A percentile compares a stretch with the other conserved stretches of the same genome.
These are phyloP conservation scores for Steinernema scapterisci DNA, from an alignment of 2,888 invertebrate genomes.

Conservation along the genomic window DNA sequence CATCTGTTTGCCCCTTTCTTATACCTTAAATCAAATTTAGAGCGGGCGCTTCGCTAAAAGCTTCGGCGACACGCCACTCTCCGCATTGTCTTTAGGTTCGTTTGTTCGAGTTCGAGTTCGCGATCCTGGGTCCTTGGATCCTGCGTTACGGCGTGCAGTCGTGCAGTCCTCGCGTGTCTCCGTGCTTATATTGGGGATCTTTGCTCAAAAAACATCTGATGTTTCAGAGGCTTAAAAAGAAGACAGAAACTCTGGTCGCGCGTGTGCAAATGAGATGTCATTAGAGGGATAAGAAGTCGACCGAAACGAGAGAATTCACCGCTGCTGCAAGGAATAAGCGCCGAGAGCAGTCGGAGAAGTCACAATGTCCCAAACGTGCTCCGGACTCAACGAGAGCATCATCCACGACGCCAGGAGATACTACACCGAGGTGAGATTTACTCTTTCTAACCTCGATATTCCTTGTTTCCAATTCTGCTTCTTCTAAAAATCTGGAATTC, in stretches of 20 bases:
- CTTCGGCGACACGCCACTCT: background rate
- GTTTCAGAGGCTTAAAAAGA: constrained; percentile 6
- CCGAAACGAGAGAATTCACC: background rate
- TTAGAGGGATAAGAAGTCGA: background rate
- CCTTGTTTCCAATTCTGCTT: too few species aligned
- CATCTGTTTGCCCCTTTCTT: background rate
- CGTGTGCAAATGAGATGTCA: constrained; percentile 6
- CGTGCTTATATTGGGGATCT: too few species aligned
- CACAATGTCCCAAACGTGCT: background rate
- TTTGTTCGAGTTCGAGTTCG: background rate
- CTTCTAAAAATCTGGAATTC: too few species aligned
- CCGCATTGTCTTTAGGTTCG: background rate
- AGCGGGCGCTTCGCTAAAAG: background rate
- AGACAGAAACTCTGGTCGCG: too few species aligned
- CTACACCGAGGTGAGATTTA: constrained; percentile 19
- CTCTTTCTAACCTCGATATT: too few species aligned
- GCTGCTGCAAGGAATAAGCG: too few species aligned
- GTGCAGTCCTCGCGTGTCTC: too few species aligned
- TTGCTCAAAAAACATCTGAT: background rate
- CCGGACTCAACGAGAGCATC: constrained; percentile 26
- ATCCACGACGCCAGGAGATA: background rate
- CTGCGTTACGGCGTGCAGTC: too few species aligned
- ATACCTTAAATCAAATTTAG: constrained; percentile 25
- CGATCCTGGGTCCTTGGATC: background rate
- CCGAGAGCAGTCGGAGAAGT: too few species aligned